Conservation (phyloP, 2,797 vertebrate species). For the Microctenopoma stevenorrisi region DNA sequence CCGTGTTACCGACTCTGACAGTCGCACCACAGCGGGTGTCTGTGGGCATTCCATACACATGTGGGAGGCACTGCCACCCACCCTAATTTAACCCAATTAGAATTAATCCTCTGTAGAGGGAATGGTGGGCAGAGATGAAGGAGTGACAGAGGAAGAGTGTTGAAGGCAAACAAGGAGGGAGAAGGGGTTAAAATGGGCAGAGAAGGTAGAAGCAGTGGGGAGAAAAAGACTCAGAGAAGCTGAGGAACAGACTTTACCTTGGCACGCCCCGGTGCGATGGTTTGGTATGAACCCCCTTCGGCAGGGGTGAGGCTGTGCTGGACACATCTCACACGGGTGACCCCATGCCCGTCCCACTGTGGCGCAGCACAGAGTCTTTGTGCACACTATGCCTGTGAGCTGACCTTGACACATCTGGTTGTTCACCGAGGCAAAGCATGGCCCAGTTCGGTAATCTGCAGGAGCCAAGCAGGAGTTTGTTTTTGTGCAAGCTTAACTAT, state of each 20-base stretch:
- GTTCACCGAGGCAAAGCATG: constrained; percentile 95
- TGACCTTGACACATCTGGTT: constrained; percentile 99
- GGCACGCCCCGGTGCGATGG: constrained; percentile 96
- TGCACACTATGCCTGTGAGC: constrained; percentile 97
- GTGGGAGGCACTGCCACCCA: constrained; percentile 82
- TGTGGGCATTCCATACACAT: constrained; percentile 83
- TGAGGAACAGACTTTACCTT: constrained; percentile 87
- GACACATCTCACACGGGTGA: constrained; percentile 99
- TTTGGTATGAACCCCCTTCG: constrained; percentile 97
- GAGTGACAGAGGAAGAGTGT: constrained; percentile 49
- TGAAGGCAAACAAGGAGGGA: constrained; percentile 33
- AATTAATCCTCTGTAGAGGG: constrained; percentile 79
- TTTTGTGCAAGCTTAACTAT: constrained; percentile 20
- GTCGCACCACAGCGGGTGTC: constrained; percentile 75
- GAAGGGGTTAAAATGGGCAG: constrained; percentile 55
- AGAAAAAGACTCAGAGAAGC: constrained; percentile 39
- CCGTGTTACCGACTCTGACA: constrained; percentile 86
- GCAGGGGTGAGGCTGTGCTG: constrained; percentile 96
- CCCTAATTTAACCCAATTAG: constrained; percentile 86
- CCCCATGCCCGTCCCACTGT: constrained; percentile 98
- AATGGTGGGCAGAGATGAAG: constrained; percentile 59
- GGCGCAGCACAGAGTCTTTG: constrained; percentile 96
- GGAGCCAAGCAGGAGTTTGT: constrained; percentile 46
- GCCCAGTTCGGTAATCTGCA: constrained; percentile 96
- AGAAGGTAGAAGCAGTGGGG: constrained; percentile 30